A percentile compares a stretch with the other conserved stretches of the same genome.
Evolutionary conservation across 2,888 invertebrate genomes (phyloP).

Genomic region (Cylindroiulus punctatus): DNA sequence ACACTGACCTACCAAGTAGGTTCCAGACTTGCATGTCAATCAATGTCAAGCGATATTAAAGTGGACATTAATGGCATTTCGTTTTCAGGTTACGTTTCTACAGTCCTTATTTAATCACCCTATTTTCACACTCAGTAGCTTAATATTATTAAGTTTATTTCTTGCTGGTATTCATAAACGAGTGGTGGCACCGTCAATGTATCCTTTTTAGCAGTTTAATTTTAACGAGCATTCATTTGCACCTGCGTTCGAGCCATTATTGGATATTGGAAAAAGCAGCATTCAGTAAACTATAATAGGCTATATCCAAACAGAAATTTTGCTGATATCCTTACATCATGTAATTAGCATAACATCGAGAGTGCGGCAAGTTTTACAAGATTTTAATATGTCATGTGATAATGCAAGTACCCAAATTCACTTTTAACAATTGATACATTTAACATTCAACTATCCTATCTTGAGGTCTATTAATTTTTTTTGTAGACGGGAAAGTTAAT

Average conservation of each 20-base stretch:
- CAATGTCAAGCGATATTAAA: slow-evolving; percentile 1
- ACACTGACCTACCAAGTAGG: slow-evolving; percentile 84
- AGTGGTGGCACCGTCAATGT: slow-evolving; percentile 94
- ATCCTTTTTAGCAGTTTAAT: slow-evolving; percentile 60
- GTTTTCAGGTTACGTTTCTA: slow-evolving; percentile 76
- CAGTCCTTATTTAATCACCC: slow-evolving; percentile 94
- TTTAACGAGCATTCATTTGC: neutral
- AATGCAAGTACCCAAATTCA: slow-evolving; percentile 70
- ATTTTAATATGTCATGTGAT: slow-evolving; percentile 98
- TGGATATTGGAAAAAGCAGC: too few species aligned
- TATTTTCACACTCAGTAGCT: slow-evolving; percentile 86
- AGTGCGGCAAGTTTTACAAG: slow-evolving; percentile 86
- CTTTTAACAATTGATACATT: neutral
- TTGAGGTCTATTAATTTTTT: slow-evolving; percentile 50
- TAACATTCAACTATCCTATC: neutral
- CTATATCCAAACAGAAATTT: neutral
- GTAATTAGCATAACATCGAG: slow-evolving; percentile 81
- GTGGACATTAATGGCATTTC: neutral
- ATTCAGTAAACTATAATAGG: too few species aligned
- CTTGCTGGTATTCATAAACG: slow-evolving; percentile 93
- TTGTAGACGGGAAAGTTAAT: slow-evolving; percentile 87
- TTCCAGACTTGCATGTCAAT: neutral
- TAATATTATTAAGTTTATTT: slow-evolving; percentile 80
- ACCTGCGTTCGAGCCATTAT: too few species aligned
- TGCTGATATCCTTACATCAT: neutral